Conservation (phyloP, 30 jellyfish, hydroid and myxozoan genomes). For the Catostylus mosaicus region DNA sequence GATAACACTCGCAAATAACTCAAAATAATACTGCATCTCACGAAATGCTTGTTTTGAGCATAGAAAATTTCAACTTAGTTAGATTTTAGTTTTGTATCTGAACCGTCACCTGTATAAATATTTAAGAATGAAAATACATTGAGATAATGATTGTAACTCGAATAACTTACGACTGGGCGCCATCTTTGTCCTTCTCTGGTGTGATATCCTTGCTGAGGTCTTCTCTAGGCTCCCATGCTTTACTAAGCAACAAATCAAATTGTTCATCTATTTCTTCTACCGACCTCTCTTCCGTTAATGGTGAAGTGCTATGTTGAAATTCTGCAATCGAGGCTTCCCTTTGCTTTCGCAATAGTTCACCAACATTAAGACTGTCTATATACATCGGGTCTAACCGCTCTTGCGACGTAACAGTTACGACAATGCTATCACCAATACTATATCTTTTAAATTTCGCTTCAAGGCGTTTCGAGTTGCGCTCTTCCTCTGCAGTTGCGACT, state of each 20-base stretch:
- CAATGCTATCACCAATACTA: constrained; percentile 51
- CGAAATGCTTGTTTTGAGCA: no score
- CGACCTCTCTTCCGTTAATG: constrained; percentile 5
- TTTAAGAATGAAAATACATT: no score
- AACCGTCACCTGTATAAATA: no score
- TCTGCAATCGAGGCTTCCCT: constrained; percentile 72
- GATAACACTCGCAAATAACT: no score
- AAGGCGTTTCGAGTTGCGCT: constrained; percentile 22
- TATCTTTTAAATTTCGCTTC: constrained; percentile 27
- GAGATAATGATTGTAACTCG: background rate
- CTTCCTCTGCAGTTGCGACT: constrained; percentile 55
- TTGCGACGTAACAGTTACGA: constrained; percentile 78
- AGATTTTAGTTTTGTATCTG: no score
- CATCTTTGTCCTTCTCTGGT: constrained; percentile 33
- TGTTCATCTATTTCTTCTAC: constrained; percentile 35
- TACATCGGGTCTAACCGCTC: constrained; percentile 68
- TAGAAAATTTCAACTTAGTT: no score
- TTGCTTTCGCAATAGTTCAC: constrained; percentile 57
- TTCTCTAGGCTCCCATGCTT: constrained; percentile 67
- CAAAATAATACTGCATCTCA: no score
- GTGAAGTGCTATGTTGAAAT: constrained; percentile 27
- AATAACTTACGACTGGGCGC: constrained; percentile 21
- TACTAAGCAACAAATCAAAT: constrained; percentile 17
- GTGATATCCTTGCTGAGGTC: constrained; percentile 38
- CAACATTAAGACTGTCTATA: constrained; percentile 59